Evolutionary conservation across 2,113 vertebrate species (phyloP).

Genomic region (Grantiella picta): DNA sequence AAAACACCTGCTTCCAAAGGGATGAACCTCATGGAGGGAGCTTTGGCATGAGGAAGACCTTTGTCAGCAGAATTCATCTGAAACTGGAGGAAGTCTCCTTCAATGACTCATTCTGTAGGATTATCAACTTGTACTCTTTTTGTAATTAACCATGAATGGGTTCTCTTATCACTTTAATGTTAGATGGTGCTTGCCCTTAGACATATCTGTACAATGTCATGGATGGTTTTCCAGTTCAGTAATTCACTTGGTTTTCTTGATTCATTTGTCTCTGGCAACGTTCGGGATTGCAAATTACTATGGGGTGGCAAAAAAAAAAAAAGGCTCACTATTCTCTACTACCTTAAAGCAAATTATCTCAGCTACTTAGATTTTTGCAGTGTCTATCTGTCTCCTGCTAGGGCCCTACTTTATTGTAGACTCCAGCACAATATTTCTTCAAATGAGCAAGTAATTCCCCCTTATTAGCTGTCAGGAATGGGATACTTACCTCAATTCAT

Average conservation of each 20-base stretch:
- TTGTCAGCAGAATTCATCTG: background rate
- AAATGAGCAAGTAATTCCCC: background rate
- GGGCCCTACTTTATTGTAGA: background rate
- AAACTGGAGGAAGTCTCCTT: background rate
- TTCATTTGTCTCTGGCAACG: background rate
- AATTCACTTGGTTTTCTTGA: background rate
- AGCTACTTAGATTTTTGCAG: background rate
- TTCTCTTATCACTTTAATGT: background rate
- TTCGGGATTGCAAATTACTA: background rate
- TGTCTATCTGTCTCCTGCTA: background rate
- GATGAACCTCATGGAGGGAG: rapidly evolving
- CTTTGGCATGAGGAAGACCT: background rate
- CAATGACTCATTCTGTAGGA: background rate
- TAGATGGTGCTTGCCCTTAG: background rate
- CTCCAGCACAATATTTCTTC: background rate
- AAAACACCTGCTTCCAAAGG: background rate
- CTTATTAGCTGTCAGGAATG: background rate
- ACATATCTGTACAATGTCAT: background rate
- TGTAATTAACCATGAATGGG: background rate
- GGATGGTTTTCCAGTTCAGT: background rate
- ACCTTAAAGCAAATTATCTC: background rate
- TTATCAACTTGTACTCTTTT: background rate
- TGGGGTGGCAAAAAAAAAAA: background rate
- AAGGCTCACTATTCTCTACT: background rate
- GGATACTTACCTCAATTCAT: background rate